Evolutionary conservation across 2,888 invertebrate species (phyloP).

Genomic region (Caenorhabditis imperialis): DNA sequence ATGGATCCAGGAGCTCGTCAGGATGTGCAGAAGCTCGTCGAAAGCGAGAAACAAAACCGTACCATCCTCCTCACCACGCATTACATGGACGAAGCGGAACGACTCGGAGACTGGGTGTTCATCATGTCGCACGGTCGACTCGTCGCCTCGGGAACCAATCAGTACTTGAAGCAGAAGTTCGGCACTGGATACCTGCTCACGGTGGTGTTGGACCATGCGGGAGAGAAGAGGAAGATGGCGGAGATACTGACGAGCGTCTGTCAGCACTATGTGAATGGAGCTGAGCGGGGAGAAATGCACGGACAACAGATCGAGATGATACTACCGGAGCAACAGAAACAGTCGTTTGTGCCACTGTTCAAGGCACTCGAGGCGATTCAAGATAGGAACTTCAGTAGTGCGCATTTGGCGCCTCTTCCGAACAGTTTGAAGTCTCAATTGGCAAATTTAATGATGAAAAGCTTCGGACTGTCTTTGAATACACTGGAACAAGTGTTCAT

Average conservation of each 20-base stretch:
- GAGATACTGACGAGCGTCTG: constrained; percentile 25
- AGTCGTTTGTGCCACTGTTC: constrained; percentile 29
- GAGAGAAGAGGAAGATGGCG: constrained; percentile 33
- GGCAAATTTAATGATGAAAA: constrained; percentile 30
- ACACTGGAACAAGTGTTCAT: constrained; percentile 69
- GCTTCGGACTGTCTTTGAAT: constrained; percentile 72
- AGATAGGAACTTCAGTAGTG: constrained; percentile 29
- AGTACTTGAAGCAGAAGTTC: constrained; percentile 69
- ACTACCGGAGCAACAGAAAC: constrained; percentile 38
- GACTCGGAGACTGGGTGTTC: constrained; percentile 71
- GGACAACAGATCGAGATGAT: constrained; percentile 57
- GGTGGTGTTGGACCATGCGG: constrained; percentile 51
- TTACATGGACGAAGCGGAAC: constrained; percentile 77
- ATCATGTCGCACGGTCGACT: constrained; percentile 74
- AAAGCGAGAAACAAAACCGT: constrained; percentile 60
- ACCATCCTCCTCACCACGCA: constrained; percentile 76
- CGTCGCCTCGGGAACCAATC: constrained; percentile 67
- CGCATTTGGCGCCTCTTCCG: constrained; percentile 11
- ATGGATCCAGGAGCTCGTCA: constrained; percentile 63
- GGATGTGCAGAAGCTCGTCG: constrained; percentile 62
- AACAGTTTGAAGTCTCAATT: constrained; percentile 32
- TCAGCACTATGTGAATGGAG: constrained; percentile 28
- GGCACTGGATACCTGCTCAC: constrained; percentile 72
- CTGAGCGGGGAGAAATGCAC: constrained; percentile 43
- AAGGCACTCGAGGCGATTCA: constrained; percentile 44